Base-by-base conservation (phyloP, 1,140 invertebrate species). In the Drosophila serrata region DNA sequence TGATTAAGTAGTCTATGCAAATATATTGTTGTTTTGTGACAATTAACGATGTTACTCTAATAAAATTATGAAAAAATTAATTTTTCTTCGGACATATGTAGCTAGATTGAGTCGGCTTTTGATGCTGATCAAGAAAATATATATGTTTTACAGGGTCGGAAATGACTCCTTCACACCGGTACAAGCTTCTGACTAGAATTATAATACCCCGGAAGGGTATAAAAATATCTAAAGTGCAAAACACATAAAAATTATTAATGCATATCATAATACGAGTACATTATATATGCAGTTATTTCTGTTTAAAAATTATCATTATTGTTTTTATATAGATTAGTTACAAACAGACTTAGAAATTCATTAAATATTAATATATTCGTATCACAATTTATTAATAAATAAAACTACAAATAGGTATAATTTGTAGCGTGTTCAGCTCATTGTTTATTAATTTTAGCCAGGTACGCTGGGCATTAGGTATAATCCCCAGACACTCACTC, bases 371-470 rank as follows among this genome's bases (percentile, higher is more conserved):
- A 6, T 29, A 17, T 1, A 0, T 0, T 19, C 2, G 13, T 19
- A 33, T 13, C 12, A 17, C 5, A 33, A 8, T 13, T 3, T 6
- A 13, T 45, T 45, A 6, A 45, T 45, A 15, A 22, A 22, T 43
- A 12, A 0, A 3, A 12, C 9, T 11, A 17, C n/a, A 17, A 11
- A 42, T 0, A 11, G 27, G 6, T 13, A 51, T 53, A 53, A 15
- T 53, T 35, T 15, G 3, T 17, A 15, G 12, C 7, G 35, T 35
- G 15, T 15, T 8, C 1, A 22, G 7, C 31, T 35, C 3, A 53
- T 53, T 22, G 49, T 6, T 35, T 27, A 22, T 40, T 60, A 39
- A 67, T 61, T 70, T 31, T 3, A n/a, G 6, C 9, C 33, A 72
- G 68, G 49, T 70, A 58, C 33, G 0, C 11, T 27, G 3, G 11